A percentile compares a stretch with the other conserved stretches of the same genome.
These are phyloP conservation scores for Psilopsiagon aurifrons DNA, from an alignment of 2,113 vertebrate species.

Conservation along the genomic window DNA sequence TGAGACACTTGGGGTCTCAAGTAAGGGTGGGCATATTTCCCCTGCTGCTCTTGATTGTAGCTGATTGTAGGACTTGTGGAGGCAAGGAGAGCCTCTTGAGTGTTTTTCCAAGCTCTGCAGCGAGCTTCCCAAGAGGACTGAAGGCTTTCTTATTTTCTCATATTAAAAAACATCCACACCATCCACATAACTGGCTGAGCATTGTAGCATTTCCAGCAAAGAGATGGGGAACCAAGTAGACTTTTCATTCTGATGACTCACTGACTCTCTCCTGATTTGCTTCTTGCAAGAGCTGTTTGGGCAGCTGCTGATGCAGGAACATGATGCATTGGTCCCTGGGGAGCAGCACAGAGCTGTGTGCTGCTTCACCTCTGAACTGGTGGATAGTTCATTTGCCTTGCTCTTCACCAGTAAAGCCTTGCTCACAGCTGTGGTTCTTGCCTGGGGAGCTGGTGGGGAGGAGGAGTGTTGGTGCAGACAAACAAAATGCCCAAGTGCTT, in stretches of 20 bases:
- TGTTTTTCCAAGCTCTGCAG: not conserved
- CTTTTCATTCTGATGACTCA: conserved; percentile 45
- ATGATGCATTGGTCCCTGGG: not conserved
- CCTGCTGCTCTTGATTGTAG: not conserved
- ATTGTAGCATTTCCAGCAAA: not conserved
- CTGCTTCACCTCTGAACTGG: not conserved
- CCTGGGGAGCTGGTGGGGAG: not conserved
- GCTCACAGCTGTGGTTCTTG: not conserved
- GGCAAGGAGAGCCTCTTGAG: not conserved
- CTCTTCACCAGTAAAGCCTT: not conserved
- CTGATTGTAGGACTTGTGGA: not conserved
- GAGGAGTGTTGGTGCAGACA: not conserved
- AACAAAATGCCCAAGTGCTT: not conserved
- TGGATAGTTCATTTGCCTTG: not conserved
- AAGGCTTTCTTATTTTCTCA: not conserved
- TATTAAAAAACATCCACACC: not conserved
- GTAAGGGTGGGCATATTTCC: not conserved
- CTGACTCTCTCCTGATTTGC: conserved; percentile 8
- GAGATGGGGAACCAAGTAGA: not conserved
- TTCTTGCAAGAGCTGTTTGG: conserved; percentile 8
- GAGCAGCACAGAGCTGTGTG: not conserved
- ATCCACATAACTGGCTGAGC: not conserved
- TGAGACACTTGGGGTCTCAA: not conserved
- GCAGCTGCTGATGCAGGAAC: conserved; percentile 20
- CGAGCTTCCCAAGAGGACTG: not conserved